Evolutionary conservation across 2,113 vertebrate species (phyloP), one percentile per base, ranked within the genome.

Genomic region (Eidolon helvum): DNA sequence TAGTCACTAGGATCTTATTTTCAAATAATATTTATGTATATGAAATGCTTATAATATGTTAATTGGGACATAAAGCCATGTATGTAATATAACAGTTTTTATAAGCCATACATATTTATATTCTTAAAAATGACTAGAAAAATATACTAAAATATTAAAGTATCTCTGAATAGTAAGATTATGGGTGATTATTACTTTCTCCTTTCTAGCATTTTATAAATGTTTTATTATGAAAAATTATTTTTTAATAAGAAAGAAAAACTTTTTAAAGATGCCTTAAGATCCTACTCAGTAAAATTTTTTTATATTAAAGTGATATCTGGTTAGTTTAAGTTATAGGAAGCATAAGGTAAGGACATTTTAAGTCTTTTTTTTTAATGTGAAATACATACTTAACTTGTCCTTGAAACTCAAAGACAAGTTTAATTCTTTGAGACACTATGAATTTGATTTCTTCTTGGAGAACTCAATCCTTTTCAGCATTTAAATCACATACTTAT

Each of bases 391-490:
- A 84, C 16, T 75, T 71, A 38, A 55, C 15, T 77, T 92, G 75
- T 57, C 75, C 84, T 96, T 90, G 74, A 82, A 93, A 78, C 28
- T 7, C 53, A 96, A 85, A 24, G 18, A 50, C 48, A 50, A 90
- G 50, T 82, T 91, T 74, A 18, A 48, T 79, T 92, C 55, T 85
- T 92, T 92, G 59, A 94, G 38, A 82, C 7, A 75, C 45, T 63
- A 55, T 15, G 28, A 79, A 87, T 96, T 85, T 87, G 61, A 72
- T 88, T 84, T 97, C 45, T 92, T 45, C 50, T 90, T 40, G 26
- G 90, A 45, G 35, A 95, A 86, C 2, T 66, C 59, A 88, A 45
- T 83, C 55, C 9, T 61, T 86, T 72, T 53, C 66, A 79, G 38
- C 95, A 59, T 48, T 90, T 92, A 93, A 95, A 55, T 63, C 50